Evolutionary conservation across 2,888 invertebrate species (phyloP).

Genomic region (Drosophila ustulata): DNA sequence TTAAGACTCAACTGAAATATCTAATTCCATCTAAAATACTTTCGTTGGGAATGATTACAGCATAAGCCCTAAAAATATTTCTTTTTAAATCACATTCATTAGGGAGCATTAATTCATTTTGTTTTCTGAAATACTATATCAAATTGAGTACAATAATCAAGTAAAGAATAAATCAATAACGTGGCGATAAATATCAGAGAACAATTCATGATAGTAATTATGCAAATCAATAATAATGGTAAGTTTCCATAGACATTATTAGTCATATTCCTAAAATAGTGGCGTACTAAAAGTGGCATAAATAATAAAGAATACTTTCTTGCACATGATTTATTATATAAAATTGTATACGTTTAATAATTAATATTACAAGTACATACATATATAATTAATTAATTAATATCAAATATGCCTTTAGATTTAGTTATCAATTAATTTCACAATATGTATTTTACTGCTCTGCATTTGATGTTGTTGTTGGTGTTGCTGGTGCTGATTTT

Average conservation of each 20-base stretch:
- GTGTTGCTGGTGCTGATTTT: constrained; percentile 7
- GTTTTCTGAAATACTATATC: too few relatives aligned
- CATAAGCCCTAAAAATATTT: too few relatives aligned
- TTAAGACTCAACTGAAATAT: too few relatives aligned
- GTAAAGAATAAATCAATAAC: background rate
- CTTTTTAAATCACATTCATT: too few relatives aligned
- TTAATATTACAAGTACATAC: constrained; percentile 81
- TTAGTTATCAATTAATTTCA: constrained; percentile 74
- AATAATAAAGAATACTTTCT: constrained; percentile 37
- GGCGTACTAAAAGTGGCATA: background rate
- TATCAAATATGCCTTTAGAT: constrained; percentile 82
- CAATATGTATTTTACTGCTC: constrained; percentile 71
- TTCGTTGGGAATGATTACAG: too few relatives aligned
- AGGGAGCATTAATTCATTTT: background rate
- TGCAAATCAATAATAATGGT: background rate
- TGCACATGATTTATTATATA: constrained; percentile 82
- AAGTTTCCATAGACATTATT: background rate
- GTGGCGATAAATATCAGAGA: background rate
- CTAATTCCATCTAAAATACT: too few relatives aligned
- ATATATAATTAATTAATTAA: constrained; percentile 77
- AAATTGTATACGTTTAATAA: constrained; percentile 83
- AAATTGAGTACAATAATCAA: too few relatives aligned
- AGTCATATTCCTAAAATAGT: background rate
- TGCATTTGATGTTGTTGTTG: constrained; percentile 43
- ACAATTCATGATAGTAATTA: background rate